Evolutionary conservation across 1,140 invertebrate genomes (phyloP).

Genomic region (Colletes latitarsis): DNA sequence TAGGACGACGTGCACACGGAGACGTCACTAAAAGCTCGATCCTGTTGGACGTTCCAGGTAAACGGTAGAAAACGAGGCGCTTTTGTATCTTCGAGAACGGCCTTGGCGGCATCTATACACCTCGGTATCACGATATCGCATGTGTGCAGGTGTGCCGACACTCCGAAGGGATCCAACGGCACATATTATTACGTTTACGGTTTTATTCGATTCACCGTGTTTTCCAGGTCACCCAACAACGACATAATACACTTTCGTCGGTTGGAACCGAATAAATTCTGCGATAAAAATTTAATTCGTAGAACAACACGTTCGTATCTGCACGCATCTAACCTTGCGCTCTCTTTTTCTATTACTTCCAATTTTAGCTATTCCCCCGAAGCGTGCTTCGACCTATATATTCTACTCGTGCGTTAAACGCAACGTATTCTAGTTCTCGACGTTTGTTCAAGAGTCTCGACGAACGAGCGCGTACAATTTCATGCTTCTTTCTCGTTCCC

Average conservation of each 20-base stretch:
- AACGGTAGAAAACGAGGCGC: background rate
- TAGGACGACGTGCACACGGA: too few relatives aligned
- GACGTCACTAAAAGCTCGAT: background rate
- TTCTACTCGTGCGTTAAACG: background rate
- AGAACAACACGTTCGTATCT: background rate
- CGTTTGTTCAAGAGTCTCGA: background rate
- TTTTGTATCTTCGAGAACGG: constrained; percentile 20
- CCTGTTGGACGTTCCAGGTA: too few relatives aligned
- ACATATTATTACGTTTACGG: too few relatives aligned
- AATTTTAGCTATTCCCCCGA: background rate
- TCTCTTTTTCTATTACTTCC: background rate
- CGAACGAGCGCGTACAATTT: background rate
- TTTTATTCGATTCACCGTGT: constrained; percentile 1
- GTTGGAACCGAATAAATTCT: background rate
- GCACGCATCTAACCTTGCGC: background rate
- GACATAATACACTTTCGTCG: background rate
- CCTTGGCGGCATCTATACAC: background rate
- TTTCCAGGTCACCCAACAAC: background rate
- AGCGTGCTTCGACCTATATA: background rate
- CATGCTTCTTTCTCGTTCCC: background rate
- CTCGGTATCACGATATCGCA: background rate
- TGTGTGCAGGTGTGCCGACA: background rate
- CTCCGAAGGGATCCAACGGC: background rate
- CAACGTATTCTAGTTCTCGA: background rate
- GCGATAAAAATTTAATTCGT: background rate